Percentiles rank a stretch among this genome's conserved stretches.
phyloP scores from a whole-genome alignment of 2,888 invertebrate species.

The Augochlorella aurata region DNA sequence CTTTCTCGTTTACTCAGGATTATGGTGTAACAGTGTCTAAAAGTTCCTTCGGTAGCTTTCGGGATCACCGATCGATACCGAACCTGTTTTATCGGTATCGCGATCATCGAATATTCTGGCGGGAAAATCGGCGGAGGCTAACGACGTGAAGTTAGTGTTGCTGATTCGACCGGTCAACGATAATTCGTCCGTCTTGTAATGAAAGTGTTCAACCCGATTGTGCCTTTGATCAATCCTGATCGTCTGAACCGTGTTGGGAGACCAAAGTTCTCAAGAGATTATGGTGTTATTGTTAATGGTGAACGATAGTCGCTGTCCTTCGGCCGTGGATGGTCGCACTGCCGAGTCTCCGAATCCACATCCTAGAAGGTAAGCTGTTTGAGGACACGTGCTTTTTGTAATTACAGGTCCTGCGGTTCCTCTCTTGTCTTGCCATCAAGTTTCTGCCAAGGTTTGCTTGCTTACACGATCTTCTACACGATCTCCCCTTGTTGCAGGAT shows the following conservation, averaged over 20 bases:
- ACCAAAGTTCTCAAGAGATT: constrained; percentile 22
- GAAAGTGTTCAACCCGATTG: neutral
- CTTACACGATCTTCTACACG: neutral
- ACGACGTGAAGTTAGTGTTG: neutral
- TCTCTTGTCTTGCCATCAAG: neutral
- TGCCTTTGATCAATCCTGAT: neutral
- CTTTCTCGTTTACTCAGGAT: neutral
- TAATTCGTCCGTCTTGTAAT: neutral
- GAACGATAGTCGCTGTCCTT: neutral
- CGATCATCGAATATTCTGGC: constrained; percentile 25
- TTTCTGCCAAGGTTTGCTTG: neutral
- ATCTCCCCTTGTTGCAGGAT: neutral
- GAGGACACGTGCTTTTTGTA: neutral
- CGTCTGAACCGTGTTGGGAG: constrained; percentile 14
- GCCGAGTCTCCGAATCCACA: neutral
- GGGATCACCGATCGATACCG: constrained; percentile 40
- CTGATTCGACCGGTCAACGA: neutral
- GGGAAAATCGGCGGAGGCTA: constrained; percentile 13
- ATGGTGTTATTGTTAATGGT: constrained; percentile 41
- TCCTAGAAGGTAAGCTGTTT: constrained; percentile 34
- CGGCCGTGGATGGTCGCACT: constrained; percentile 10
- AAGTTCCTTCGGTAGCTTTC: neutral
- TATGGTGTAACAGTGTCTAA: neutral
- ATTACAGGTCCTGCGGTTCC: neutral
- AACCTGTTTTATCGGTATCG: constrained; percentile 51